Evolutionary conservation across 2,888 invertebrate species (phyloP).

Genomic region (Diadegma fenestrale): DNA sequence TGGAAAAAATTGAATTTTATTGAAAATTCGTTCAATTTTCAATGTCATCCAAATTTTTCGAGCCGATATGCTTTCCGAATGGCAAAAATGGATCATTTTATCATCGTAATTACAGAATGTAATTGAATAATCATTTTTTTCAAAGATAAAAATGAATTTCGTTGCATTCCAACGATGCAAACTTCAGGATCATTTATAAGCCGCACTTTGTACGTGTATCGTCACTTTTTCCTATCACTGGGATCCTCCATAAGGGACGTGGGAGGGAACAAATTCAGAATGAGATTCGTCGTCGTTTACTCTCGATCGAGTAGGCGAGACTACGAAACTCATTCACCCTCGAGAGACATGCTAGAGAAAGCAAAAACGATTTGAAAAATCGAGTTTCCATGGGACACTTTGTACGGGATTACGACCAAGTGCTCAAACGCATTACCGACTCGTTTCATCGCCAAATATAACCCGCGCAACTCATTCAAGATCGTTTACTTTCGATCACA

Average conservation of each 20-base stretch:
- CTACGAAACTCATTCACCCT: slow-evolving; percentile 32
- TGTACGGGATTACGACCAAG: slow-evolving; percentile 19
- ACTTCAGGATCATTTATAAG: no score
- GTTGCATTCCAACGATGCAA: no score
- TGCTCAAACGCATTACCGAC: slow-evolving; percentile 39
- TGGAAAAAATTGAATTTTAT: no score
- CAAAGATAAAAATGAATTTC: no score
- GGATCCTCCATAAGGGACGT: slow-evolving; percentile 48
- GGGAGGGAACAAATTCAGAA: slow-evolving; percentile 41
- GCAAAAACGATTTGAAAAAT: not conserved
- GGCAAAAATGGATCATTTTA: no score
- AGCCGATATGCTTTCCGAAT: no score
- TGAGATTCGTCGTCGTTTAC: slow-evolving; percentile 50
- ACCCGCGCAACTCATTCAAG: slow-evolving; percentile 33
- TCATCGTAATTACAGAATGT: no score
- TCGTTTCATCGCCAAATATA: slow-evolving; percentile 48
- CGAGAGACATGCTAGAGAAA: slow-evolving; percentile 11
- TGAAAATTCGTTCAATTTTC: no score
- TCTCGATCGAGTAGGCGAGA: slow-evolving; percentile 51
- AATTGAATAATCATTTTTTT: no score
- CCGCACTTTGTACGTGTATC: not conserved
- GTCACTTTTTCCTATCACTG: slow-evolving; percentile 24
- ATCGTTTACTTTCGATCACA: slow-evolving; percentile 45
- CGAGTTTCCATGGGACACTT: slow-evolving; percentile 5
- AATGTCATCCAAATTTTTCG: no score